Percentiles rank a stretch among this genome's conserved stretches.
phyloP scores from a whole-genome alignment of 2,888 invertebrate genomes.

The Athalia circularis region DNA sequence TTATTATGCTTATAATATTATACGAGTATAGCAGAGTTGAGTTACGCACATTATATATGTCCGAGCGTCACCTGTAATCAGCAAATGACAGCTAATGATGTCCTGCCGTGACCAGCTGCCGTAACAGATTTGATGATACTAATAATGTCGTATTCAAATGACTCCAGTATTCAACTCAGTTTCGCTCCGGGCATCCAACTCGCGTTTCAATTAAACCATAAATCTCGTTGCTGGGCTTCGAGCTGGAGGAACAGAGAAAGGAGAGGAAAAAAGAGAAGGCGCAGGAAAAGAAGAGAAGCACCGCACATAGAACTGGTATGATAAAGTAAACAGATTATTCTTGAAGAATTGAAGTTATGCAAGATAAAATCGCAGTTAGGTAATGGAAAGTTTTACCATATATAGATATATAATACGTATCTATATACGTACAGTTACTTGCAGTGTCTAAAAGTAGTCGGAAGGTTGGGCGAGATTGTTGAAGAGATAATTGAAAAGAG shows the following conservation, averaged over 20 bases:
- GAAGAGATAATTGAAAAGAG: conserved; percentile 30
- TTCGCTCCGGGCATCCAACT: background rate
- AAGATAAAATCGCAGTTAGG: background rate
- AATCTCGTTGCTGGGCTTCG: background rate
- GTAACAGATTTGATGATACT: conserved; percentile 58
- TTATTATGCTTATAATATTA: conserved; percentile 24
- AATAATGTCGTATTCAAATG: conserved; percentile 26
- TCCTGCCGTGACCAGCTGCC: conserved; percentile 66
- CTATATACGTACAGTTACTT: no score
- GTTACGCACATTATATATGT: background rate
- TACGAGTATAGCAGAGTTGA: background rate
- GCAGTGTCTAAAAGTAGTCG: no score
- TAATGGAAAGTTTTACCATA: no score
- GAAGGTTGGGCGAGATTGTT: background rate
- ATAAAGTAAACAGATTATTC: conserved; percentile 1
- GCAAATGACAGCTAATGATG: conserved; percentile 69
- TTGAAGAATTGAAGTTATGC: background rate
- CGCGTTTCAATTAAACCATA: background rate
- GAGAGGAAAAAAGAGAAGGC: no score
- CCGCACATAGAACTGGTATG: background rate
- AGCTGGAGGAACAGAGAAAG: background rate
- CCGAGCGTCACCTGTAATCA: conserved; percentile 24
- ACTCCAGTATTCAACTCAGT: background rate
- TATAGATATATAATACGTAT: no score
- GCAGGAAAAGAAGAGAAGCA: no score